Percentiles rank a stretch among this genome's conserved stretches.
Conservation (phyloP, 1,140 invertebrate species). For the Brachionus asplanchnoidis region DNA sequence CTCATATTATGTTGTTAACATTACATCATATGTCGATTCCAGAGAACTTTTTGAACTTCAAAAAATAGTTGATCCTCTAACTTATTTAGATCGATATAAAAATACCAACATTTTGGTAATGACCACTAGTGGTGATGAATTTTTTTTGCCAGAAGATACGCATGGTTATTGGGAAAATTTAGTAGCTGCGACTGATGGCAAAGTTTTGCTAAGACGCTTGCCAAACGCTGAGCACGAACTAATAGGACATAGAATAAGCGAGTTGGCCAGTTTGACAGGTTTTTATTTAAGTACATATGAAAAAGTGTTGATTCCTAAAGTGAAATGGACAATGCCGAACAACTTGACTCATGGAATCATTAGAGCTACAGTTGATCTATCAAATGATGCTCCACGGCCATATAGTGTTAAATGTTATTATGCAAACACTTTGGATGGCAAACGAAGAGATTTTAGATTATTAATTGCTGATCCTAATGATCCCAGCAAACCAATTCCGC, state of each 20-base stretch:
- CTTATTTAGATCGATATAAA: slow-evolving; percentile 48
- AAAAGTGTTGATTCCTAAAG: neutral
- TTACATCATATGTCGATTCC: slow-evolving; percentile 14
- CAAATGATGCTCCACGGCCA: neutral
- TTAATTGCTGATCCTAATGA: neutral
- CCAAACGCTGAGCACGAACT: slow-evolving; percentile 49
- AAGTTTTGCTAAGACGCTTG: slow-evolving; percentile 34
- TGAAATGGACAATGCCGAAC: slow-evolving; percentile 25
- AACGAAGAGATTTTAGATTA: slow-evolving; percentile 17
- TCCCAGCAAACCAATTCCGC: neutral
- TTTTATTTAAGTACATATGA: slow-evolving; percentile 46
- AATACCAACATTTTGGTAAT: slow-evolving; percentile 49
- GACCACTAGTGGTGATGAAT: slow-evolving; percentile 50
- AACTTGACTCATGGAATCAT: slow-evolving; percentile 25
- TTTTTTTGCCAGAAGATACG: slow-evolving; percentile 51
- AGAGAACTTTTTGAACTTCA: slow-evolving; percentile 44
- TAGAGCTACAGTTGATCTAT: neutral
- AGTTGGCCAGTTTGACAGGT: slow-evolving; percentile 46
- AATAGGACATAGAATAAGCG: neutral
- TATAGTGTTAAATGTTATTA: neutral
- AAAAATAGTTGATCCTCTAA: slow-evolving; percentile 49
- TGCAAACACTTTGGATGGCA: slow-evolving; percentile 19
- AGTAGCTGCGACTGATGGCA: slow-evolving; percentile 44
- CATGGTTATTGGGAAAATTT: slow-evolving; percentile 49
- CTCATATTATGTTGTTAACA: slow-evolving; percentile 25